Evolutionary conservation across 2,888 invertebrate species (phyloP), one percentile per base, ranked within the genome.

Genomic region (Dasysyrphus albostriatus): DNA sequence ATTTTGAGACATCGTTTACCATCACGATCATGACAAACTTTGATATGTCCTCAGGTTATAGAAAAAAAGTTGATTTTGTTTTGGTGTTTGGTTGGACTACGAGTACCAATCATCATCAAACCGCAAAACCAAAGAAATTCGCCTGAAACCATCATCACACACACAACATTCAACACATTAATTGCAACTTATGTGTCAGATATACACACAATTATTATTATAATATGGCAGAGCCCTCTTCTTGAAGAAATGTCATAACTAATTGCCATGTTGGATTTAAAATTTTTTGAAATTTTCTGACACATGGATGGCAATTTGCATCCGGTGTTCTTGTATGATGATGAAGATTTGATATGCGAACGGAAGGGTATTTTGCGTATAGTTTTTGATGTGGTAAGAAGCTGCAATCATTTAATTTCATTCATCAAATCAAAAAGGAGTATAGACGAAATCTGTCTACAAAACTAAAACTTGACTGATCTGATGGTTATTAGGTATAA

Each of bases 371-470:
- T n/a, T n/a, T n/a, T 7, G 16, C 0, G 2, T 44, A 44, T 44
- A 44, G 19, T 49, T 10, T 51, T 19, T 2, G 42, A 61, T 49
- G 67, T 9, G 34, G 72, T 58, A 67, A 44, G 42, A 29, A 44
- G 85, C 44, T 82, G 63, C 24, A 61, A 59, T 74, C 56, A 78
- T 79, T 69, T 82, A 87, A 79, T 72, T 83, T 79, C 59, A 75
- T 75, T 83, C 72, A 67, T 87, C 74, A 74, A 70, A 85, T 77
- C 74, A 77, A 77, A 81, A 74, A 69, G 9, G 42, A 70, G 87
- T 87, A 82, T 87, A 87, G 87, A 87, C 87, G 14, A 78, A 87
- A 87, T 74, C 87, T 87, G 82, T 87, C 87, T 65, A 79, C 70
- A 24, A 70, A 24, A 49, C 34, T 56, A 34, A 56, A 56, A 34